Evolutionary conservation across 2,797 vertebrate species (phyloP).

Genomic region (Oryzias dopingdopingensis): DNA sequence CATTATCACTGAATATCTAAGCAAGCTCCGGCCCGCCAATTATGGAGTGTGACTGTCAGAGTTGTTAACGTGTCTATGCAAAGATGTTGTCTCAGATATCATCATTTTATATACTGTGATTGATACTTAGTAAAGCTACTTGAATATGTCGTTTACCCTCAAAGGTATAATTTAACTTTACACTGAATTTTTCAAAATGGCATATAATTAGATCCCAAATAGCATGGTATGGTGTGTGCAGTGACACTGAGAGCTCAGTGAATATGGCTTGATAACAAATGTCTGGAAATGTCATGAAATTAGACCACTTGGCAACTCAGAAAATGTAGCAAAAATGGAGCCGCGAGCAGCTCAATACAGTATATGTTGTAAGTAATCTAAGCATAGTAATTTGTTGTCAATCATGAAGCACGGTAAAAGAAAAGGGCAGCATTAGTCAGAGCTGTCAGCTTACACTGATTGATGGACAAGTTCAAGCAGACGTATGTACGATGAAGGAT

Average conservation of each 20-base stretch:
- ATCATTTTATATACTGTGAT: constrained; percentile 26
- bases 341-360: constrained; percentile 16
- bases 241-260: constrained; percentile 12
- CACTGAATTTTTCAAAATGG: constrained; percentile 17
- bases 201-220: constrained; percentile 15
- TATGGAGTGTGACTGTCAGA: constrained; percentile 67
- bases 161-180: constrained; percentile 27
- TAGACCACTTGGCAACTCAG: constrained; percentile 11
- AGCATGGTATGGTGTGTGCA: constrained; percentile 15
- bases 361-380: constrained; percentile 36
- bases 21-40: constrained; percentile 52
- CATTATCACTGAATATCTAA: constrained; percentile 73
- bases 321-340: constrained; percentile 23
- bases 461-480: constrained; percentile 60
- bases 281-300: constrained; percentile 30
- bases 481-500: constrained; percentile 42
- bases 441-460: constrained; percentile 65
- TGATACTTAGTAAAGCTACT: constrained; percentile 26
- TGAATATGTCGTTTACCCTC: constrained; percentile 30
- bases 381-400: constrained; percentile 45
- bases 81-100: constrained; percentile 58
- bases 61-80: constrained; percentile 55
- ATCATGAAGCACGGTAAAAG: constrained; percentile 63
- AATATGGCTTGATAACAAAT: constrained; percentile 16
- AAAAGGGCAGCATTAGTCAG: constrained; percentile 62